Evolutionary conservation across 2,888 invertebrate species (phyloP), one percentile per base, ranked within the genome.

Genomic region (Thyatira batis): DNA sequence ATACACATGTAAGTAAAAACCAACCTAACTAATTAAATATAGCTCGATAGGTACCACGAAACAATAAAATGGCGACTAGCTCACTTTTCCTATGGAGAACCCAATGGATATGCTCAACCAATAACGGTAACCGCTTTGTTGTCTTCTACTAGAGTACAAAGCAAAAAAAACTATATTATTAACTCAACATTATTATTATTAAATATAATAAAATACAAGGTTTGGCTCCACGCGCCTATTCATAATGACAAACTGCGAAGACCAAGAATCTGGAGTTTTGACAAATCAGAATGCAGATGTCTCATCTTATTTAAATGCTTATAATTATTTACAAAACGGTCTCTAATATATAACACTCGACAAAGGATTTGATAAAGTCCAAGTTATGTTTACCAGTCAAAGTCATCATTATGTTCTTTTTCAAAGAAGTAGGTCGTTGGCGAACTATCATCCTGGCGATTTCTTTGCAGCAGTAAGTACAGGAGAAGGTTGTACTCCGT

Each of bases 401-500:
- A 55, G 17, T 76, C 73, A 27, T 71, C 70, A 17, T 76, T 73
- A 52, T 73, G 58, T 17, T 65, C 71, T 57, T 80, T 79, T 61
- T 79, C 76, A 54, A 69, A 69, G 69, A 74, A 73, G 70, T 75
- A 71, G 69, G 65, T 62, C 57, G 69, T 60, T 49, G 73, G 74
- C 39, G 71, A 60, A n/a, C 59, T 58, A 51, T 52, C 50, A 63
- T 63, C 70, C 65, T 73, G 67, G 66, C 80, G 78, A 65, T 80
- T 84, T 66, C 75, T 81, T 53, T 80, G 84, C 67, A 85, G 77
- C 60, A 87, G 70, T 57, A 87, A 75, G 68, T 76, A 81, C 56
- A 87, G 77, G 63, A 89, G 80, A 67, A 89, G 73, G 68, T 83
- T 84, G 82, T 87, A 87, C 78, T 89, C 89, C 21, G 80, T 69